Evolutionary conservation across 2,113 vertebrate genomes (phyloP), one percentile per base, ranked within the genome.

Genomic region (Catharus bicknelli): DNA sequence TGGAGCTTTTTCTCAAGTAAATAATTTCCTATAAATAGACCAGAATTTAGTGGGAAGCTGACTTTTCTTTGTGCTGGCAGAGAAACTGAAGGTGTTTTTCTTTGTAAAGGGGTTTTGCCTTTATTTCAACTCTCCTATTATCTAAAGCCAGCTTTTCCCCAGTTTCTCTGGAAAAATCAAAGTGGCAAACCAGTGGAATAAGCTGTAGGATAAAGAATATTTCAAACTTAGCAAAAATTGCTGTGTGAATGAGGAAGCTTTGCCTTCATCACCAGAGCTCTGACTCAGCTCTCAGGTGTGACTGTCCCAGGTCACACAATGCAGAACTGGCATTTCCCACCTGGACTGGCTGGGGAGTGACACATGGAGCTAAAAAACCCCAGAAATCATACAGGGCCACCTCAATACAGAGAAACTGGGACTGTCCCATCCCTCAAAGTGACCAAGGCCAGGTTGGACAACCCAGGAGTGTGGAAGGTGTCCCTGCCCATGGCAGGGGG

Each of bases 391-490:
- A 26, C 3, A 83, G 42, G 14, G 14, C 10, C 48, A 74, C 34
- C 27, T 63, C 23, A 62, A 1, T 5, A 50, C 36, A 74, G 45
- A 74, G 61, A 1, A 29, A 8, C 32, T 67, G 45, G 9, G 77
- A 15, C 53, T 74, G 76, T 4, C 22, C 51, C 36, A 53, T 8
- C 59, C 27, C 76, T 53, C 51, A 10, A 1, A 38, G 45, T n/a
- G 68, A 0, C 32, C 61, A n/a, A 9, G 67, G 51, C 32, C 59
- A 67, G 53, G 23, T 0, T 81, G 76, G 51, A n/a, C 1, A 0
- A 0, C 3, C 32, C 4, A 5, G 38, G 5, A 2, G 0, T 7
- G 45, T 11, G 36, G 11, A 3, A 63, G 25, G 11, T 57, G 43
- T 64, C 30, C 67, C 58, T 88, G 51, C 15, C 11, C 51, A 51